Evolutionary conservation across 2,888 invertebrate species (phyloP).

Genomic region (Fabriciana adippe): DNA sequence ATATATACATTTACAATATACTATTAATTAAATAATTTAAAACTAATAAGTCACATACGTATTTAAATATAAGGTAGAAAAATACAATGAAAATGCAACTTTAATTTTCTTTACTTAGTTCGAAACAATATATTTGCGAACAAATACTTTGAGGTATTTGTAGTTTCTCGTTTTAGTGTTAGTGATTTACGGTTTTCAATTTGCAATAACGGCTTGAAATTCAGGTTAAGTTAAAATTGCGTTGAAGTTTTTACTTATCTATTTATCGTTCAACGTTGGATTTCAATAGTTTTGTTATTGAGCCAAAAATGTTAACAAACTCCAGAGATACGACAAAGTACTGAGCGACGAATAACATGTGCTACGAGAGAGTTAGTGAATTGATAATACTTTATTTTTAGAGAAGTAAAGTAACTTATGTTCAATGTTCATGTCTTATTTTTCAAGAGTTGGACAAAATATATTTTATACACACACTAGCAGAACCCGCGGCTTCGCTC

Average conservation of each 20-base stretch:
- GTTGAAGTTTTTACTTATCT: conserved; percentile 5
- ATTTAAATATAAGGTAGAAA: neutral
- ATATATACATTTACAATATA: too few relatives aligned
- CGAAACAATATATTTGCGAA: conserved; percentile 42
- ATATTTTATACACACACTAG: too few relatives aligned
- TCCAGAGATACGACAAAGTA: conserved; percentile 6
- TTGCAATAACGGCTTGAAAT: conserved; percentile 30
- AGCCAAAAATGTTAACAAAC: conserved; percentile 18
- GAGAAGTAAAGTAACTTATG: too few relatives aligned
- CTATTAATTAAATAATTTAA: too few relatives aligned
- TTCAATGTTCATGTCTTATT: too few relatives aligned
- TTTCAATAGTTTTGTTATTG: neutral
- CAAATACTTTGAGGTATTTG: conserved; percentile 40
- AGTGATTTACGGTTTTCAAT: conserved; percentile 32
- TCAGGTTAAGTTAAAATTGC: conserved; percentile 20
- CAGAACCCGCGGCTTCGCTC: too few relatives aligned
- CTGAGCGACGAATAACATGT: conserved; percentile 9
- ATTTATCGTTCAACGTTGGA: conserved; percentile 6
- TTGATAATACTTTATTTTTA: too few relatives aligned
- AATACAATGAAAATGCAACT: conserved; percentile 7
- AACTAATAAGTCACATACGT: too few relatives aligned
- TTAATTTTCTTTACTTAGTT: conserved; percentile 36
- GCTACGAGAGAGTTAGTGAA: neutral
- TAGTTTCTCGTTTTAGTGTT: conserved; percentile 30
- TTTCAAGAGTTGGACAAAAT: too few relatives aligned